A percentile compares a stretch with the other conserved stretches of the same genome.
These are phyloP conservation scores for Embidobia sp. DNA, from an alignment of 2,888 invertebrate species.

Conservation along the genomic window DNA sequence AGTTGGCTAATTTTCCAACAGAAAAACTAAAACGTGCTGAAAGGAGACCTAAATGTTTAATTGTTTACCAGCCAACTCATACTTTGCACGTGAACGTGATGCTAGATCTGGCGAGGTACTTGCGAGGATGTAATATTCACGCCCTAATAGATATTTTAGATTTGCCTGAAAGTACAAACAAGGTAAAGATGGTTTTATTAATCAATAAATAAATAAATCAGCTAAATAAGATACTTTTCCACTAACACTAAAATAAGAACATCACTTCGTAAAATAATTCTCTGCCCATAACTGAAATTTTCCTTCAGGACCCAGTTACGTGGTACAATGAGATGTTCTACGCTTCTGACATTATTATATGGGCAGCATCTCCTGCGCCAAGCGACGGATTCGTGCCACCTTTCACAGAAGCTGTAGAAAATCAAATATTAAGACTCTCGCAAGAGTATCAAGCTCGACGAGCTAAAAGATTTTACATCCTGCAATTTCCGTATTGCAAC, in stretches of 20 bases:
- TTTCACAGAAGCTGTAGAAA: conserved; percentile 75
- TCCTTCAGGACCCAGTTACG: conserved; percentile 74
- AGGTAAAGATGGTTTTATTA: no score
- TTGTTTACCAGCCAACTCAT: conserved; percentile 77
- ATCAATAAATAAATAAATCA: no score
- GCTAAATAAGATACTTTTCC: no score
- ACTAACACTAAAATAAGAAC: no score
- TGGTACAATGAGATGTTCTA: conserved; percentile 78
- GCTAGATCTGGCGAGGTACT: conserved; percentile 74
- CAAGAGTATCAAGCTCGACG: conserved; percentile 73
- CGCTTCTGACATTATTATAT: conserved; percentile 74
- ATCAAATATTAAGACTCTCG: conserved; percentile 72
- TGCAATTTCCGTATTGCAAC: conserved; percentile 78
- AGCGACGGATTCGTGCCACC: conserved; percentile 65
- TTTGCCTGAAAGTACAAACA: conserved; percentile 72
- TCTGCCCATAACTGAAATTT: no score
- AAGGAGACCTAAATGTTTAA: conserved; percentile 74
- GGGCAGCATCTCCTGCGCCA: conserved; percentile 75
- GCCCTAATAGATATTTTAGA: conserved; percentile 78
- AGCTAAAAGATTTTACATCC: conserved; percentile 73
- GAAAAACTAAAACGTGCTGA: conserved; percentile 66
- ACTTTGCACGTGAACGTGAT: conserved; percentile 75
- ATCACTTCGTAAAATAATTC: no score
- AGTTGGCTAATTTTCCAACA: conserved; percentile 39
- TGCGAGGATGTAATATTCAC: conserved; percentile 75